These are phyloP conservation scores for Phenganax stokvisi DNA, from an alignment of 92 coral and sea anemone species.

Conservation along the genomic window DNA sequence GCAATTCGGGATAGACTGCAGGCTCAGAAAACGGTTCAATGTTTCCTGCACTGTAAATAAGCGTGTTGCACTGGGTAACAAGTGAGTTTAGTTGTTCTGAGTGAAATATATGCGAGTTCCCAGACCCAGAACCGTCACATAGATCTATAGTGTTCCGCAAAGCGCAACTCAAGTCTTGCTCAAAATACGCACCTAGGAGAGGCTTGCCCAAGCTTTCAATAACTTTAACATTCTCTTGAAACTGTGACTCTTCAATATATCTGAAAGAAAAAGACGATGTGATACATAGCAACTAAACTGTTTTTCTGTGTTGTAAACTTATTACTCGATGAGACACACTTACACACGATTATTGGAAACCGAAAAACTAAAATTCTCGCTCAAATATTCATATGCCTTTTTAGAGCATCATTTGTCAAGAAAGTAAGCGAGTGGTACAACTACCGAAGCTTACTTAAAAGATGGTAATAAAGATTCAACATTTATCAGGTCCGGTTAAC, in stretches of 20 bases:
- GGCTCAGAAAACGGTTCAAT: constrained; percentile 69
- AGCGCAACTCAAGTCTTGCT: neutral
- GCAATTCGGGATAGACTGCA: neutral
- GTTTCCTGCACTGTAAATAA: constrained; percentile 89
- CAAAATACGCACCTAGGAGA: constrained; percentile 44
- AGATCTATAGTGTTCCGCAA: constrained; percentile 62
- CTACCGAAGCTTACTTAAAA: too few relatives aligned
- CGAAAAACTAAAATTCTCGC: too few relatives aligned
- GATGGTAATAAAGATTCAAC: too few relatives aligned
- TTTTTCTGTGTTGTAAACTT: too few relatives aligned
- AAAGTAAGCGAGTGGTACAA: too few relatives aligned
- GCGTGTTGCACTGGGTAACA: constrained; percentile 61
- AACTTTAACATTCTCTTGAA: constrained; percentile 60
- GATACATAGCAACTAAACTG: neutral
- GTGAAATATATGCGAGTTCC: constrained; percentile 81
- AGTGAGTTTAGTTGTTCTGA: constrained; percentile 61
- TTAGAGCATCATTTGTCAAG: too few relatives aligned
- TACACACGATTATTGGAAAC: too few relatives aligned
- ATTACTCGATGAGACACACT: too few relatives aligned
- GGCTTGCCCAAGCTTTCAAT: constrained; percentile 65
- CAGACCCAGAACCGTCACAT: constrained; percentile 76
- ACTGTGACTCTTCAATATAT: constrained; percentile 64
- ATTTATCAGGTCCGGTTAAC: too few relatives aligned
- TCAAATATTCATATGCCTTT: too few relatives aligned
- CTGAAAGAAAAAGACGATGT: constrained; percentile 32